These are phyloP conservation scores for Mesoclemmys tuberculata DNA, from an alignment of 2,113 vertebrate species.

Conservation along the genomic window DNA sequence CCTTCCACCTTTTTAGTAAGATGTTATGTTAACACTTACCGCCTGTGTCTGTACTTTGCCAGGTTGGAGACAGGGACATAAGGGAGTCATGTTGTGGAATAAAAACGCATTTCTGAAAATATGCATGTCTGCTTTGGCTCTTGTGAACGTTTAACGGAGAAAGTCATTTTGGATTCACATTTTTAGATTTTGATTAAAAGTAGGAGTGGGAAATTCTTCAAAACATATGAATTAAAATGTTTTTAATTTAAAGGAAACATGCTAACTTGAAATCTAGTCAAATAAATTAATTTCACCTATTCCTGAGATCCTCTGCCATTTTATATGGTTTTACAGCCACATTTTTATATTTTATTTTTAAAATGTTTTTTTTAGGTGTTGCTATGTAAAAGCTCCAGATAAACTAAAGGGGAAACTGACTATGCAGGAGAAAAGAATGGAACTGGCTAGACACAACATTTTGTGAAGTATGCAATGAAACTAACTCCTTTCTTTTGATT, in stretches of 20 bases:
- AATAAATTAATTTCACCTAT: not conserved
- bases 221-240: not conserved
- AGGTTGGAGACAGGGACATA: conserved; percentile 64
- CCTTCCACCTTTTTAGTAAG: not conserved
- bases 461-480: not conserved
- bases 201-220: conserved; percentile 23
- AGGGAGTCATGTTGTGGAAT: not conserved
- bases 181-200: conserved; percentile 48
- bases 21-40: not conserved
- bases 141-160: not conserved
- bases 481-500: not conserved
- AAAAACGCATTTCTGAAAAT: conserved; percentile 25
- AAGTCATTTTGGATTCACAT: not conserved
- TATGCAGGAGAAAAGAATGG: not conserved
- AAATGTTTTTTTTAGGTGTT: not conserved
- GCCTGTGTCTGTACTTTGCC: conserved; percentile 58
- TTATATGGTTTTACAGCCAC: not conserved
- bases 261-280: not conserved
- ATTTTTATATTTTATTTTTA: not conserved
- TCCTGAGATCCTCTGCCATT: not conserved
- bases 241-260: not conserved
- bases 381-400: not conserved
- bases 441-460: rapidly evolving
- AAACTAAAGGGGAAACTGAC: not conserved
- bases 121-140: conserved; percentile 53